Percentiles rank a stretch among this genome's conserved stretches.
Evolutionary conservation across 2,888 invertebrate species (phyloP).

Genomic region (Ornithoptera alexandrae): DNA sequence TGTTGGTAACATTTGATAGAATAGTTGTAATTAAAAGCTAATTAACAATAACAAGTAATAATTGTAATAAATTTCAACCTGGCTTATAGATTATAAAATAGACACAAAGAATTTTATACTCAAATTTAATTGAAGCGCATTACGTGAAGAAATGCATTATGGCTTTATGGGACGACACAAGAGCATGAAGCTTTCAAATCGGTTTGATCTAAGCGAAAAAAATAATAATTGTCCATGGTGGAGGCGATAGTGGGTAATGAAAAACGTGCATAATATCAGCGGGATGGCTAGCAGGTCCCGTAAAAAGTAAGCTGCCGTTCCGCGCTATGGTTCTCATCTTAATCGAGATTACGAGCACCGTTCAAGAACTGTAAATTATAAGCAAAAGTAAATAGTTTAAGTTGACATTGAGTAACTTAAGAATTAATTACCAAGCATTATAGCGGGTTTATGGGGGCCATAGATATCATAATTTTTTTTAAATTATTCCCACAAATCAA

Average conservation of each 20-base stretch:
- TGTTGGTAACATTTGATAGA: too few relatives aligned
- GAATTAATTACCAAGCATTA: background rate
- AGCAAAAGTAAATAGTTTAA: slow-evolving; percentile 32
- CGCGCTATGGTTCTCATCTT: slow-evolving; percentile 47
- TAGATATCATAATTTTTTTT: too few relatives aligned
- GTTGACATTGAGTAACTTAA: slow-evolving; percentile 17
- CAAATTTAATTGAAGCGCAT: background rate
- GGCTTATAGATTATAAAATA: background rate
- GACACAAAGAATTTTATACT: background rate
- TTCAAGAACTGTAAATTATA: slow-evolving; percentile 38
- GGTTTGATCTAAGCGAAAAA: slow-evolving; percentile 2
- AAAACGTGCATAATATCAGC: slow-evolving; percentile 41
- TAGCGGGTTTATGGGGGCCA: too few relatives aligned
- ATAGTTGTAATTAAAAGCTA: too few relatives aligned
- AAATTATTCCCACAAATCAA: too few relatives aligned
- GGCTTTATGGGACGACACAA: slow-evolving; percentile 1
- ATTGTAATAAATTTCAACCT: too few relatives aligned
- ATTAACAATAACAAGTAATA: background rate
- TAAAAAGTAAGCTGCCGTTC: slow-evolving; percentile 48
- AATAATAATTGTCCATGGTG: slow-evolving; percentile 14
- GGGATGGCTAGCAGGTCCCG: slow-evolving; percentile 36
- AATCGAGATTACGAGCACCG: slow-evolving; percentile 48
- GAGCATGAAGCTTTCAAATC: slow-evolving; percentile 1
- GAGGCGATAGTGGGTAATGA: slow-evolving; percentile 32
- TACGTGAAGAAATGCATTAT: slow-evolving; percentile 8